Evolutionary conservation across 2,113 vertebrate genomes (phyloP).

Genomic region (Chloropsis cyanopogon): DNA sequence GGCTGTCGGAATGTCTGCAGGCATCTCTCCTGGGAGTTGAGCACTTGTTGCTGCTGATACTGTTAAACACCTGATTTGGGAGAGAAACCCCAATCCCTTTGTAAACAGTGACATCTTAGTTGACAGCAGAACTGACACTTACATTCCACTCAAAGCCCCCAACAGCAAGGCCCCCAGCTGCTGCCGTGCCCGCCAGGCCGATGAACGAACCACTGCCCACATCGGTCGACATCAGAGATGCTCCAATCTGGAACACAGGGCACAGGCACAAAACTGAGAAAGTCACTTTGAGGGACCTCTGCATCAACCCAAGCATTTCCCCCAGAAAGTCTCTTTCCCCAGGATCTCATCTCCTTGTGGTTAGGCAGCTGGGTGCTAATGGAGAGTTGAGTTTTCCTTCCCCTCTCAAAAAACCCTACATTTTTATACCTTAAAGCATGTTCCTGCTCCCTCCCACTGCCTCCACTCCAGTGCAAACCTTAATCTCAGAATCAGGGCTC

Average conservation of each 20-base stretch:
- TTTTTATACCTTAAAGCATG: not conserved
- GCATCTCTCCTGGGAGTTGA: not conserved
- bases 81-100: not conserved
- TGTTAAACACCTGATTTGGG: not conserved
- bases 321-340: not conserved
- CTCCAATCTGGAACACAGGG: slow-evolving; percentile 83
- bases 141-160: slow-evolving; percentile 95
- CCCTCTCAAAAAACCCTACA: not conserved
- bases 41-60: not conserved
- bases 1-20: not conserved
- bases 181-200: slow-evolving; percentile 89
- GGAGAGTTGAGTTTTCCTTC: not conserved
- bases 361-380: not conserved
- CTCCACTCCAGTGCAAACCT: not conserved
- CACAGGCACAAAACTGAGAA: not conserved
- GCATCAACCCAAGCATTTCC: not conserved
- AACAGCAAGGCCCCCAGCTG: slow-evolving; percentile 90
- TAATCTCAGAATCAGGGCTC: not conserved
- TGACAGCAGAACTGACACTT: slow-evolving; percentile 32
- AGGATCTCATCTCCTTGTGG: too few species aligned
- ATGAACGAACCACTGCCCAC: slow-evolving; percentile 93
- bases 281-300: not conserved
- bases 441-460: not conserved
- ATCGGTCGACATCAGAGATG: slow-evolving; percentile 95
- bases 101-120: not conserved